Evolutionary conservation across 2,888 invertebrate genomes (phyloP).

Genomic region (Limenitis camilla): DNA sequence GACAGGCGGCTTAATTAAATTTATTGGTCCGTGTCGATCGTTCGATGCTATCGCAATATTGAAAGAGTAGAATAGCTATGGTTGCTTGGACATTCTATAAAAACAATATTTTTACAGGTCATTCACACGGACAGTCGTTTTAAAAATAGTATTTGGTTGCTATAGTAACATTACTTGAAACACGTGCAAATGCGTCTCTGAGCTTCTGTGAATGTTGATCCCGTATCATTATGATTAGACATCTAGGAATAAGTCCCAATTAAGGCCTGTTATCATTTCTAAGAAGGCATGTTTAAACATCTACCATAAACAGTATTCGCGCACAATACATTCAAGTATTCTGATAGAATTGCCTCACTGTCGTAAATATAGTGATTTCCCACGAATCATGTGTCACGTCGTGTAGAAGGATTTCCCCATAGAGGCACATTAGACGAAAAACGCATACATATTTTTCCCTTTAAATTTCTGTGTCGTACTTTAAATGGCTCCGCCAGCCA

Average conservation of each 20-base stretch:
- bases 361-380: background rate
- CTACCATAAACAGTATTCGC: background rate
- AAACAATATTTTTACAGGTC: background rate
- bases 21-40: conserved; percentile 47
- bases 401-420: background rate
- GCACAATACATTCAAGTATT: too few relatives aligned
- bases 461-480: conserved; percentile 15
- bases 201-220: too few relatives aligned
- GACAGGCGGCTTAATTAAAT: conserved; percentile 59
- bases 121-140: too few relatives aligned
- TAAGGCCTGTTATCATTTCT: background rate
- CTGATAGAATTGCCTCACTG: too few relatives aligned
- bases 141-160: too few relatives aligned
- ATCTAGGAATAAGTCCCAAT: too few relatives aligned
- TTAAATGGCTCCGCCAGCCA: conserved; percentile 14
- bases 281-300: background rate
- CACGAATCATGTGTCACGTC: too few relatives aligned
- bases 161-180: too few relatives aligned
- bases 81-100: conserved; percentile 2
- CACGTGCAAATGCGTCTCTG: too few relatives aligned
- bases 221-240: too few relatives aligned
- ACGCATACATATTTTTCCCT: conserved; percentile 18
- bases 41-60: conserved; percentile 12
- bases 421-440: conserved; percentile 26
- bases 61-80: conserved; percentile 2